Base-by-base conservation (phyloP, 2,888 invertebrate species). In the Ditylenchus weischeri region DNA sequence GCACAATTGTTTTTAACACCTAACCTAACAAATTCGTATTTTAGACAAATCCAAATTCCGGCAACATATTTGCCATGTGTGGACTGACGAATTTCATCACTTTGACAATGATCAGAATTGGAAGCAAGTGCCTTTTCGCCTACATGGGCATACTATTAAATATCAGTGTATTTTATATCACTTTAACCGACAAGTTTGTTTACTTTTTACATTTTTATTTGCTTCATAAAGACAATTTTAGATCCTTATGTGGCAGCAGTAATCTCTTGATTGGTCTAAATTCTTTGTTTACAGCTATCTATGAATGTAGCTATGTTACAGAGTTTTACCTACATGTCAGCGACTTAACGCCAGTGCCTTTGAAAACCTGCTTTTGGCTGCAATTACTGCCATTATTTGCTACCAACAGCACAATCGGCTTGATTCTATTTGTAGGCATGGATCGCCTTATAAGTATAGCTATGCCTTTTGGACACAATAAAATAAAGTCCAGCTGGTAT, bases 61-160 rank as follows among this genome's bases (percentile, higher is more conserved):
- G 10, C 1, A 54, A 54, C 54, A 54, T 54, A 54, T 54, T 54
- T 7, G 54, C n/a, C 15, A 7, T 54, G 6, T 18, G 11, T 21
- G 54, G 54, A 15, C 11, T 54, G 13, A 54, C 54, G 1, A 54
- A 54, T 11, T 54, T 7, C 8, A 54, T 54, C 10, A 23, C 4
- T 29, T 54, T 54, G n/a, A 54, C 54, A 21, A 54, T 54, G 54
- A 23, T 54, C 11, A 21, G 54, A 7, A 29, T 54, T 21, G 54
- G 23, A 6, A 54, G 54, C 54, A 54, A 54, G n/a, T 54, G 23
- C 11, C 11, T 54, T 54, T 23, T 54, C 7, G 21, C 54, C 11
- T 54, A 23, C n/a, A 54, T 11, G 11, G 54, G 54, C 21, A 54
- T 54, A 21, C 11, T 29, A 18, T n/a, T 54, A 21, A 54, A 54